Base-by-base conservation (phyloP, 2,888 invertebrate genomes). In the Germaria angustata region DNA sequence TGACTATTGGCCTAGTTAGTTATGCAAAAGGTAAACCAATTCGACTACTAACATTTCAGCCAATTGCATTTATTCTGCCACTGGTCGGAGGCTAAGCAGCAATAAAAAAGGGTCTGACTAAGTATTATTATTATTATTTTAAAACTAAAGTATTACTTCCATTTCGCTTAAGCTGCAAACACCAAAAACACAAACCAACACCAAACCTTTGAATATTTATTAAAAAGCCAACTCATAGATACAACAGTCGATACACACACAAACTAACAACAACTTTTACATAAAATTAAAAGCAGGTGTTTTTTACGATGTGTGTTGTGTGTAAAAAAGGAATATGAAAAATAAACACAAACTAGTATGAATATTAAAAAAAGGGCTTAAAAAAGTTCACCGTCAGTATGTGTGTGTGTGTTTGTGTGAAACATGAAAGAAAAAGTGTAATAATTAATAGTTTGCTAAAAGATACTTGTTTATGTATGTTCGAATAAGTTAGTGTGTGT, bases 231-330 rank as follows among this genome's bases (percentile, higher is more conserved):
- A 46, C 63, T 69, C 69, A 71, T 75, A 66, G 65, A 66, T 66
- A 53, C 46, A 36, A 2, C 11, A 13, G 55, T 17, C n/a, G 11
- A 59, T 34, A 24, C 34, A n/a, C 6, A 0, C 59, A 13, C 22
- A 44, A 28, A 44, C 11, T 0, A 2, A 36, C 59, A 13, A n/a
- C 49, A 75, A 65, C 44, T 75, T 75, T 75, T 75, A 79, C 32
- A 82, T 69, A 75, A 82, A 79, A 79, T 75, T 82, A 75, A 79
- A 82, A 82, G 82, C 82, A 82, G 82, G 82, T 82, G 82, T 79
- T 82, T 82, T 78, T 82, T 75, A 82, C 69, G 75, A 79, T 65
- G 79, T 79, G 75, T 82, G 46, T 69, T 44, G 51, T 59, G 49
- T 49, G 22, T 5, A 75, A 49, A 71, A 59, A 57, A 11, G 51